Percentiles rank a stretch among this genome's conserved stretches.
These are phyloP conservation scores for Drosophila miranda DNA, from an alignment of 1,140 invertebrate genomes.

Conservation along the genomic window DNA sequence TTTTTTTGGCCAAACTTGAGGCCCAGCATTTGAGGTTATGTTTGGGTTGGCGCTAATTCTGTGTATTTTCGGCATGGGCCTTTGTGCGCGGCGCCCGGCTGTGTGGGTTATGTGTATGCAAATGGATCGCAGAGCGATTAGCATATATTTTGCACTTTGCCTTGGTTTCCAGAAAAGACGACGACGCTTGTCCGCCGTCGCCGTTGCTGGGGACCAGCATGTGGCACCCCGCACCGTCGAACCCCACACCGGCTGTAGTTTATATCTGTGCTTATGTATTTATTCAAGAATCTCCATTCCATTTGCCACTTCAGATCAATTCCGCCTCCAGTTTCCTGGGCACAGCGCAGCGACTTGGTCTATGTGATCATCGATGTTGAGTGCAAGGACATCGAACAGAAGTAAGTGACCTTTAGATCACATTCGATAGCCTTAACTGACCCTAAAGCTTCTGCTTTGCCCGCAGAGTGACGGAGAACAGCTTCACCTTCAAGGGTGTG, in stretches of 20 bases:
- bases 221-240: not conserved
- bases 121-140: slow-evolving; percentile 28
- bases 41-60: slow-evolving; percentile 50
- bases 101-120: slow-evolving; percentile 27
- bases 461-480: slow-evolving; percentile 88
- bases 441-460: slow-evolving; percentile 5
- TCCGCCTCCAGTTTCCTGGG: slow-evolving; percentile 95
- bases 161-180: slow-evolving; percentile 20
- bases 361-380: slow-evolving; percentile 95
- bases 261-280: slow-evolving; percentile 35
- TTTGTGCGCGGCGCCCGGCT: slow-evolving; percentile 20
- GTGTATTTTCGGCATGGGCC: slow-evolving; percentile 50
- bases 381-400: slow-evolving; percentile 92
- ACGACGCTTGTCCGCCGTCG: not conserved
- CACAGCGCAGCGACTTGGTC: slow-evolving; percentile 91
- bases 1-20: slow-evolving; percentile 36
- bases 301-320: slow-evolving; percentile 80
- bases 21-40: slow-evolving; percentile 67
- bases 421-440: not conserved
- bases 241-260: not conserved
- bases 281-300: slow-evolving; percentile 8
- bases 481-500: slow-evolving; percentile 92
- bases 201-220: slow-evolving; percentile 30
- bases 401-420: slow-evolving; percentile 81
- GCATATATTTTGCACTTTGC: slow-evolving; percentile 19